Conservation (phyloP, 2,113 vertebrate species). For the Oreotrochilus melanogaster region DNA sequence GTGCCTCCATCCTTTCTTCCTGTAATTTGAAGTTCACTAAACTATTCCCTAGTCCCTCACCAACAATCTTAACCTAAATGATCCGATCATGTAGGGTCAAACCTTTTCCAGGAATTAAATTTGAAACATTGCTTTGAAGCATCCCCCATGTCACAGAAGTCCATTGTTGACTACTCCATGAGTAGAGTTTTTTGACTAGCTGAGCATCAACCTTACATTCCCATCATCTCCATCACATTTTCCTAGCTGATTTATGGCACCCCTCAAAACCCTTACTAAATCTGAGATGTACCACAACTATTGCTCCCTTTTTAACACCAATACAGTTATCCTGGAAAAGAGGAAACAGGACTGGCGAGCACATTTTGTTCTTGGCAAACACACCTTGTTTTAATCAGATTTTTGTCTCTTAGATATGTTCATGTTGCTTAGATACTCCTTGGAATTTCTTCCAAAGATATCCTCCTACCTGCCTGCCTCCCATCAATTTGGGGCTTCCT, state of each 20-base stretch:
- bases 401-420: background rate
- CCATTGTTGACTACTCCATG: background rate
- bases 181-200: background rate
- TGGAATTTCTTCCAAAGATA: background rate
- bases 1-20: background rate
- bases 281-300: background rate
- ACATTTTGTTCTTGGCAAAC: constrained; percentile 10
- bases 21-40: background rate
- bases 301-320: background rate
- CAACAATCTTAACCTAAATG: background rate
- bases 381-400: background rate
- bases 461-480: background rate
- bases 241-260: background rate
- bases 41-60: background rate
- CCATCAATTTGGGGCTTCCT: background rate
- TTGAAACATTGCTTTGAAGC: background rate
- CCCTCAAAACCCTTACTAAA: background rate
- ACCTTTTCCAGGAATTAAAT: background rate
- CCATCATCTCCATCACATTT: background rate
- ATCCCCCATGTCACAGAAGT: background rate
- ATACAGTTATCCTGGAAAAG: background rate
- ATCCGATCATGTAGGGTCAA: background rate
- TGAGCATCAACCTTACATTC: background rate
- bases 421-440: constrained; percentile 1
- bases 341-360: constrained; percentile 1